Conservation (phyloP, 1,140 invertebrate genomes). For the Elymnias hypermnestra region DNA sequence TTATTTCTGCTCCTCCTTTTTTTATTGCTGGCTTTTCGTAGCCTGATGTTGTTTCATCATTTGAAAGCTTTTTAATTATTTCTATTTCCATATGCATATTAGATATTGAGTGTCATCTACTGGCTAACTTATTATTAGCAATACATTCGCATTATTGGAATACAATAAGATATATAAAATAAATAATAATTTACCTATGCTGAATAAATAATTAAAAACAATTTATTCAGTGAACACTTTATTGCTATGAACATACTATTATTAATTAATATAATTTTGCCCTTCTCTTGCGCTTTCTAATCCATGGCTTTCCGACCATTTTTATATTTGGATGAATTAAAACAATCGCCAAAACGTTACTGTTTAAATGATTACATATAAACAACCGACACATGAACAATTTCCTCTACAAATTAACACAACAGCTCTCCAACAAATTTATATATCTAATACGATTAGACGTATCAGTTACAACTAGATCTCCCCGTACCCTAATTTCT, state of each 20-base stretch:
- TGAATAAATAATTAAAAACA: slow-evolving; percentile 9
- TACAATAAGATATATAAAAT: slow-evolving; percentile 13
- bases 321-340: background rate
- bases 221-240: slow-evolving; percentile 11
- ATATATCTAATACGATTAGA: slow-evolving; percentile 37
- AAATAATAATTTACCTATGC: slow-evolving; percentile 9
- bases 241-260: slow-evolving; percentile 8
- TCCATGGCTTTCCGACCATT: too few relatives aligned
- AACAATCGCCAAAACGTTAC: slow-evolving; percentile 22
- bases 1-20: too few relatives aligned
- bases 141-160: background rate
- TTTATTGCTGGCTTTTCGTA: too few relatives aligned
- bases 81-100: too few relatives aligned
- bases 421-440: slow-evolving; percentile 45
- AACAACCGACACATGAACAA: slow-evolving; percentile 48
- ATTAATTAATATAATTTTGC: too few relatives aligned
- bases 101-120: slow-evolving; percentile 1
- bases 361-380: slow-evolving; percentile 38
- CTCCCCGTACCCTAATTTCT: slow-evolving; percentile 6
- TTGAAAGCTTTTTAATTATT: too few relatives aligned
- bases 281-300: too few relatives aligned
- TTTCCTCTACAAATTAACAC: slow-evolving; percentile 51
- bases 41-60: too few relatives aligned
- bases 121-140: background rate
- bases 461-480: slow-evolving; percentile 34